Evolutionary conservation across 2,888 invertebrate genomes (phyloP).

Genomic region (Mallateleia sp.): DNA sequence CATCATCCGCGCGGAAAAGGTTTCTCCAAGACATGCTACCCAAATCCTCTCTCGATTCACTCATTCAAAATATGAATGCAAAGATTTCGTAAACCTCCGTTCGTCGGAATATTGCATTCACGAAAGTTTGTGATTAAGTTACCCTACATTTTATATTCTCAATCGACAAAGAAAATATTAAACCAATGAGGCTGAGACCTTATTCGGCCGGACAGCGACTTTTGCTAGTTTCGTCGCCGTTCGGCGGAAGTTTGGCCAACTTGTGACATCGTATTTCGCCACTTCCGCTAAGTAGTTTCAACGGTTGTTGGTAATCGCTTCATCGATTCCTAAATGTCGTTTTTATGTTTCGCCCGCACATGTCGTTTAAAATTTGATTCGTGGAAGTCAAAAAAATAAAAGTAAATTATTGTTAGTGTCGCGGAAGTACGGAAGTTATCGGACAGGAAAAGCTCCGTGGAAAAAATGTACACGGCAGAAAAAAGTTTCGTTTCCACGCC

Average conservation of each 20-base stretch:
- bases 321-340: slow-evolving; percentile 76
- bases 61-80: slow-evolving; percentile 2
- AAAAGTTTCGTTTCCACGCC: slow-evolving; percentile 36
- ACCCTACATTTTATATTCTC: neutral
- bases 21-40: neutral
- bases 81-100: neutral
- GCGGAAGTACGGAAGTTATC: no score
- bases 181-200: no score
- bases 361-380: no score
- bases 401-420: no score
- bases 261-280: slow-evolving; percentile 33
- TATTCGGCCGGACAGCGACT: neutral
- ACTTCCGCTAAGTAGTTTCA: slow-evolving; percentile 39
- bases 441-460: no score
- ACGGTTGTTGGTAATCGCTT: slow-evolving; percentile 50
- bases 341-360: slow-evolving; percentile 74
- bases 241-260: slow-evolving; percentile 6
- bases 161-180: neutral
- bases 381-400: no score
- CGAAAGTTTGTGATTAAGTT: neutral
- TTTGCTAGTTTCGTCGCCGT: neutral
- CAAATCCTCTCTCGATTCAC: neutral
- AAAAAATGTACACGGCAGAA: neutral
- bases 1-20: slow-evolving; percentile 16
- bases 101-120: neutral